These are phyloP conservation scores for Rhadina sibilatrix DNA, from an alignment of 2,113 vertebrate genomes.

Conservation along the genomic window DNA sequence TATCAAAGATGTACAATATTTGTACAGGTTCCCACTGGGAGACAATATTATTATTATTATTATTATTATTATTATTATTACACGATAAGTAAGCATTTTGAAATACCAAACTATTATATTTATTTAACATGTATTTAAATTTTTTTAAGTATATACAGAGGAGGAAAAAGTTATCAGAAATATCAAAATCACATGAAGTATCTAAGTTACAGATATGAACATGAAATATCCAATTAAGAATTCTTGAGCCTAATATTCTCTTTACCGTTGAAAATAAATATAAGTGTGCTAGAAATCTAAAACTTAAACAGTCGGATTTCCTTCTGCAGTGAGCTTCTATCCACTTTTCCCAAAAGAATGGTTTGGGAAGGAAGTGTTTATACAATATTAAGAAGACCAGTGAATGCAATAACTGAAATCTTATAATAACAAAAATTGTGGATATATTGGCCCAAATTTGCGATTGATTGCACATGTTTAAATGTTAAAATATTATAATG, in stretches of 20 bases:
- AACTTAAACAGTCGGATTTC: not conserved
- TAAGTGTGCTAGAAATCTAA: not conserved
- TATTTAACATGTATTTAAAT: not conserved
- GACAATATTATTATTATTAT: not conserved
- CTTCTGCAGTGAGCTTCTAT: not conserved
- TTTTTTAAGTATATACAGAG: not conserved
- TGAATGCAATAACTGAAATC: not conserved
- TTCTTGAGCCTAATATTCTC: not conserved
- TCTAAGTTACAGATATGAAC: not conserved
- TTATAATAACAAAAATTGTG: not conserved
- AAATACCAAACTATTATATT: not conserved
- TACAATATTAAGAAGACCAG: not conserved
- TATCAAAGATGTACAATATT: not conserved
- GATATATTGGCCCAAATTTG: not conserved
- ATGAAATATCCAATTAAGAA: not conserved
- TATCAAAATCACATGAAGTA: not conserved
- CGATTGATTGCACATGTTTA: not conserved
- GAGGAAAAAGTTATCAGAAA: not conserved
- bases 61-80: not conserved
- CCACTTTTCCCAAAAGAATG: not conserved
- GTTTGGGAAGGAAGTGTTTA: not conserved
- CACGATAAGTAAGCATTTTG: not conserved
- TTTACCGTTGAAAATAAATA: not conserved
- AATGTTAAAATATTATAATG: not conserved
- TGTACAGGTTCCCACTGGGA: not conserved